These are phyloP conservation scores for Andrena hattorfiana DNA, from an alignment of 2,888 invertebrate species.

Conservation along the genomic window DNA sequence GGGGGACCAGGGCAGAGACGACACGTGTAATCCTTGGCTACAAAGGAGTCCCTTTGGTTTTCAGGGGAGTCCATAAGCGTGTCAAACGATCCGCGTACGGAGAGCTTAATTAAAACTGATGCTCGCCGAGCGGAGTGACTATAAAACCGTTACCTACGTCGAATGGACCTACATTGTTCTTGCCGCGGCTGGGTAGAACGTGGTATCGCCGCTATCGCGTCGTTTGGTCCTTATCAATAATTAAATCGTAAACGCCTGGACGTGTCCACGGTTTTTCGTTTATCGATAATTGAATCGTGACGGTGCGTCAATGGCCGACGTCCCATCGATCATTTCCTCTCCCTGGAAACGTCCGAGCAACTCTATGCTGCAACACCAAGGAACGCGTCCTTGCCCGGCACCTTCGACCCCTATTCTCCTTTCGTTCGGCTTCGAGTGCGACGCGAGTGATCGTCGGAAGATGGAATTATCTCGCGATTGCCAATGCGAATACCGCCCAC, in stretches of 20 bases:
- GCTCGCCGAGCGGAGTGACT: background rate
- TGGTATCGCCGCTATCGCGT: background rate
- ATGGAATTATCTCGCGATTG: background rate
- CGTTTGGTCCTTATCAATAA: conserved; percentile 22
- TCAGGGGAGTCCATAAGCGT: background rate
- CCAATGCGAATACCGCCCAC: background rate
- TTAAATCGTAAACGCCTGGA: conserved; percentile 29
- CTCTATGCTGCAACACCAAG: too few species aligned
- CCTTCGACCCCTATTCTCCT: too few species aligned
- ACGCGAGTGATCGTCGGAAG: background rate
- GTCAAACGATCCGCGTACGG: background rate
- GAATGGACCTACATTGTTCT: background rate
- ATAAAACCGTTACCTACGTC: background rate
- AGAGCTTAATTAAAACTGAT: conserved; percentile 43
- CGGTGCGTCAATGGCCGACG: background rate
- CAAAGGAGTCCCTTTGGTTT: background rate
- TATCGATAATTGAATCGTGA: conserved; percentile 46
- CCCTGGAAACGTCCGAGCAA: too few species aligned
- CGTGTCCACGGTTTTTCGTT: background rate
- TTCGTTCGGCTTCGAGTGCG: background rate
- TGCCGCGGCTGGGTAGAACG: background rate
- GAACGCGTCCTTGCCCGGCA: too few species aligned
- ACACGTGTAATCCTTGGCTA: background rate
- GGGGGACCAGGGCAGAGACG: background rate
- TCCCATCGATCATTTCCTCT: background rate